Base-by-base conservation (phyloP, 2,113 vertebrate species). In the Sander lucioperca region DNA sequence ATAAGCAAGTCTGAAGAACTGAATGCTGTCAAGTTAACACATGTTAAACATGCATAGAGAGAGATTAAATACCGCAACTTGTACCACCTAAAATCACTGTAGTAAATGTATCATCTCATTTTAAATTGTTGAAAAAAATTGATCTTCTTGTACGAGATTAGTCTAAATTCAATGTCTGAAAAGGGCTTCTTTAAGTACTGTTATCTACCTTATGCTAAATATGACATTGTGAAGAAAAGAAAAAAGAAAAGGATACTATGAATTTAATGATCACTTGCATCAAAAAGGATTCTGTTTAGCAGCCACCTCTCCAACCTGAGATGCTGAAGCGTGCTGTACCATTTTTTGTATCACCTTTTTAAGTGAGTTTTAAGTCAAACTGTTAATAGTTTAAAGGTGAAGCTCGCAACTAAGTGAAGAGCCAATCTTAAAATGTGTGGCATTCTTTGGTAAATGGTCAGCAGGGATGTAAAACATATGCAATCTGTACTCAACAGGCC, bases 401-500 rank as follows among this genome's bases (percentile, higher is more conserved):
- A 57, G 8, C 51, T 25, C 6, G 48, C 25, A 3, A 64, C 51
- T 33, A 9, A 19, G 27, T 39, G 8, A 25, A 45, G 36, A 45
- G 43, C 6, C 1, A 0, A 5, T 54, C 30, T 54, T 62, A 33
- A 80, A 67, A 43, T 16, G 21, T 36, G 47, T 5, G 16, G 5
- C 63, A 5, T 4, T 12, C 45, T 63, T 51, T n/a, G 14, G 27
- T 27, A 58, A 77, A 48, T 23, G 27, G 73, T 71, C 74, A 83
- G 43, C 33, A 27, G 74, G 66, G 72, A 76, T 59, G 57, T 53
- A 15, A 61, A 77, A 59, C 56, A 57, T 53, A 65, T 27, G 59
- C 50, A 68, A 39, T 75, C 1, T 62, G 54, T n/a, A 66, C 66
- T 54, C 25, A 67, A 65, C 75, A 73, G 62, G 56, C 74, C 71